Evolutionary conservation across 2,113 vertebrate genomes (phyloP), one percentile per base, ranked within the genome.

Genomic region (Ptychochromis oligacanthus): DNA sequence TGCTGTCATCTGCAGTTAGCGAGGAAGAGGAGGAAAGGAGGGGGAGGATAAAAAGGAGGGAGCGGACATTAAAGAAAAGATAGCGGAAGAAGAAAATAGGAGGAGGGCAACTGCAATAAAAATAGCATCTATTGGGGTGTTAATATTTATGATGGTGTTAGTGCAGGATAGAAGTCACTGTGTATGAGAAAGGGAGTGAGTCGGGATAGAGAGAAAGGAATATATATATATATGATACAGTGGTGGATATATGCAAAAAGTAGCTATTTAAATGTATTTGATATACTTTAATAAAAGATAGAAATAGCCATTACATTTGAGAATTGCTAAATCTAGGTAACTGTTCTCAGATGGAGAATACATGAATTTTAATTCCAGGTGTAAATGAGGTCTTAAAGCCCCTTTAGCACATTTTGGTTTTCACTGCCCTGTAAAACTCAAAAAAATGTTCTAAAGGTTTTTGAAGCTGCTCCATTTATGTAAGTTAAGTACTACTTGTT

Each of bases 71-170:
- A 55, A 26, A 54, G 20, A 60, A 28, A 57, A 65, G 17, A 49
- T 3, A 54, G 46, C 26, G 12, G 14, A 62, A 14, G 46, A 15
- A 10, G 52, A 20, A 78, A 77, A 75, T 13, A 28, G 14, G 26
- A 31, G 49, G 36, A 81, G 14, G 4, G 40, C 24, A 54, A 38
- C 7, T 43, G 55, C 15, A 54, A 59, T 85, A 81, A 77, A 79
- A 83, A 91, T 54, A 89, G 80, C 56, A 58, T 26, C 59, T 55
- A 76, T 64, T 81, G 58, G 55, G 64, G 12, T 31, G 57, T 77
- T 90, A 83, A 82, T 90, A 87, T 89, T 87, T 85, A 83, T 84
- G 75, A 77, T 56, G 65, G 38, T 34, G 61, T 11, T 22, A 17
- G 10, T 52, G 6, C n/a, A 54, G 58, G 15, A 77, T 12, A n/a